phyloP scores from a whole-genome alignment of 2,888 invertebrate species.

The Onthophagus sagittarius region DNA sequence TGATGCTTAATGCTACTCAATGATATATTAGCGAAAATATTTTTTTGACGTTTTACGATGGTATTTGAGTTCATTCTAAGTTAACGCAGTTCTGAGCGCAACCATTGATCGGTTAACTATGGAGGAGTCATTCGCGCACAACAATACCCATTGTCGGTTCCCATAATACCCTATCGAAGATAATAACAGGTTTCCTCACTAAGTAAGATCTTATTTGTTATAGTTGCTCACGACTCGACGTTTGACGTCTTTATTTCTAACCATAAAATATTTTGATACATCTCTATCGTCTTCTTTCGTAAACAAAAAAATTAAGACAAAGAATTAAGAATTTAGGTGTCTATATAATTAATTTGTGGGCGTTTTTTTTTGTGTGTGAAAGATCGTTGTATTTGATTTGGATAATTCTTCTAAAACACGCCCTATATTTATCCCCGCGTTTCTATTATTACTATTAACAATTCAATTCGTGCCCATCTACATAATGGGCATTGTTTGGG shows the following conservation, averaged over 20 bases:
- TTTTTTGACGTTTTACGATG: background rate
- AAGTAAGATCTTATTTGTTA: background rate
- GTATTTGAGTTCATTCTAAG: no score
- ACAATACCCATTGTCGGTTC: background rate
- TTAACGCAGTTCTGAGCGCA: background rate
- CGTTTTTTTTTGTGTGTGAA: background rate
- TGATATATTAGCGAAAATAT: background rate
- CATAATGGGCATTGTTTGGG: slow-evolving; percentile 20
- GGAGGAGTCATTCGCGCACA: background rate
- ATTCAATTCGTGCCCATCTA: slow-evolving; percentile 21
- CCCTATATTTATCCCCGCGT: slow-evolving; percentile 13
- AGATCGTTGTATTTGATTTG: background rate
- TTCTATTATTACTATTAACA: slow-evolving; percentile 21
- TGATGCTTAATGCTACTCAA: background rate
- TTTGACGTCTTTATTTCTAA: background rate
- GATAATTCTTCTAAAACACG: background rate
- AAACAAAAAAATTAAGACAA: background rate
- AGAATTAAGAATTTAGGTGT: background rate
- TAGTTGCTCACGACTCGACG: background rate
- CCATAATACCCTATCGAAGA: background rate
- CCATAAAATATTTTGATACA: background rate
- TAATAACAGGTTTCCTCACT: background rate
- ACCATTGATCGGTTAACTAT: background rate
- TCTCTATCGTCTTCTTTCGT: background rate
- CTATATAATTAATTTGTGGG: background rate